These are phyloP conservation scores for Seriola dumerili DNA, from an alignment of 2,113 vertebrate genomes.

Conservation along the genomic window DNA sequence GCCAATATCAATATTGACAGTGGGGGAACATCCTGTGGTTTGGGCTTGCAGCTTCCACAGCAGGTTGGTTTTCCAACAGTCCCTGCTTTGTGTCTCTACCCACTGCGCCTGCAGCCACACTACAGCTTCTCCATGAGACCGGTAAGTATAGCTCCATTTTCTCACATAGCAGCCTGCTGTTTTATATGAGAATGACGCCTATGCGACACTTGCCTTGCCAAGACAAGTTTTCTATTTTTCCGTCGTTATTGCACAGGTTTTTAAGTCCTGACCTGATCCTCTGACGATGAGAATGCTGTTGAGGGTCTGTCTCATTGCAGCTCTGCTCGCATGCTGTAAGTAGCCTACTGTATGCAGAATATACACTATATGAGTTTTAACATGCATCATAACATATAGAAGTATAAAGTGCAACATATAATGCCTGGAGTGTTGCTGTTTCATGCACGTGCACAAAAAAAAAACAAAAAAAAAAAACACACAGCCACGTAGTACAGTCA, in stretches of 20 bases:
- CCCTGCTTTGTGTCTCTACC: constrained; percentile 67
- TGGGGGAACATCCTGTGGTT: constrained; percentile 62
- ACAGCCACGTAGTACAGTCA: background rate
- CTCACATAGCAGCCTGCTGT: background rate
- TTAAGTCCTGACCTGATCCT: constrained; percentile 2
- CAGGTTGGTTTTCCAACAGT: constrained; percentile 65
- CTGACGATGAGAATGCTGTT: constrained; percentile 34
- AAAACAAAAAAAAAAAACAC: background rate
- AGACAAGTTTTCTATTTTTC: background rate
- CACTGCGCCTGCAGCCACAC: constrained; percentile 23
- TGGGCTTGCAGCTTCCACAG: constrained; percentile 42
- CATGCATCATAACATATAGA: background rate
- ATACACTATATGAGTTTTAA: background rate
- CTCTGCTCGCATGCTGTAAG: constrained; percentile 64
- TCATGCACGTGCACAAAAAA: background rate
- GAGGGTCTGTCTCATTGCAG: constrained; percentile 43
- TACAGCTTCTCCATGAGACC: constrained; percentile 22
- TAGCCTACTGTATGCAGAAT: constrained; percentile 19
- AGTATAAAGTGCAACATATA: background rate
- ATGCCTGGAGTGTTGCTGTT: background rate
- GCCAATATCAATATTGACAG: constrained; percentile 82
- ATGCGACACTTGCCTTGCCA: background rate
- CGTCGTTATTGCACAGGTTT: constrained; percentile 15
- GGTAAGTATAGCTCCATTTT: constrained; percentile 49
- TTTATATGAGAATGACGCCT: background rate